A percentile compares a stretch with the other conserved stretches of the same genome.
These are phyloP conservation scores for Hylyphantes graminicola DNA, from an alignment of 1,140 invertebrate genomes.

Conservation along the genomic window DNA sequence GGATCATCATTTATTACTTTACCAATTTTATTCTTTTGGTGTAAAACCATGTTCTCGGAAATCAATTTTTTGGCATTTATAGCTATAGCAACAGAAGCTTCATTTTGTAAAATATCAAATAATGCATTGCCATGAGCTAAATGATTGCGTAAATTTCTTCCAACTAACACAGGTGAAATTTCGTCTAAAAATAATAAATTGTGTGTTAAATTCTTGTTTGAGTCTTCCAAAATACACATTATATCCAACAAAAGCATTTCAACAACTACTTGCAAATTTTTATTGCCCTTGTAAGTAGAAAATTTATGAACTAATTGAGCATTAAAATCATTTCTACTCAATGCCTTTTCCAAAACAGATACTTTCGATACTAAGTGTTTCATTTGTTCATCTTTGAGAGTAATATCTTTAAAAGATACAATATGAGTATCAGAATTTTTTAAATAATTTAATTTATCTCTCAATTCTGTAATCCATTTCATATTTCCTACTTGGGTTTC, in stretches of 20 bases:
- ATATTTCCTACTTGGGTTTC: background rate
- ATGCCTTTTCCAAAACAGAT: background rate
- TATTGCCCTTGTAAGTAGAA: background rate
- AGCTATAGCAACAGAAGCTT: background rate
- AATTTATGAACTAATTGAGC: background rate
- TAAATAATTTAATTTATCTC: no score
- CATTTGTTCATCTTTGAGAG: no score
- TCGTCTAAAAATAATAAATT: conserved; percentile 14
- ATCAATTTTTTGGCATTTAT: conserved; percentile 45
- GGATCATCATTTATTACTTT: background rate
- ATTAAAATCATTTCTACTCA: background rate
- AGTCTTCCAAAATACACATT: background rate
- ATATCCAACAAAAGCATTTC: conserved; percentile 21
- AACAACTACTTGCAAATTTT: background rate
- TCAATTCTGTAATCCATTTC: conserved; percentile 15
- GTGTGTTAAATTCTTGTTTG: background rate
- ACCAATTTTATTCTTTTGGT: background rate
- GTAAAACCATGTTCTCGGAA: conserved; percentile 35
- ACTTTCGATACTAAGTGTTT: background rate
- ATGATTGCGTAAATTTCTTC: conserved; percentile 7
- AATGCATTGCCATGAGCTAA: conserved; percentile 11
- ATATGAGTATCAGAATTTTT: no score
- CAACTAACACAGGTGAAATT: background rate
- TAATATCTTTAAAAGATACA: no score
- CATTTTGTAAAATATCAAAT: background rate